These are phyloP conservation scores for Actenoides lindsayi DNA, from an alignment of 2,113 vertebrate species.

Conservation along the genomic window DNA sequence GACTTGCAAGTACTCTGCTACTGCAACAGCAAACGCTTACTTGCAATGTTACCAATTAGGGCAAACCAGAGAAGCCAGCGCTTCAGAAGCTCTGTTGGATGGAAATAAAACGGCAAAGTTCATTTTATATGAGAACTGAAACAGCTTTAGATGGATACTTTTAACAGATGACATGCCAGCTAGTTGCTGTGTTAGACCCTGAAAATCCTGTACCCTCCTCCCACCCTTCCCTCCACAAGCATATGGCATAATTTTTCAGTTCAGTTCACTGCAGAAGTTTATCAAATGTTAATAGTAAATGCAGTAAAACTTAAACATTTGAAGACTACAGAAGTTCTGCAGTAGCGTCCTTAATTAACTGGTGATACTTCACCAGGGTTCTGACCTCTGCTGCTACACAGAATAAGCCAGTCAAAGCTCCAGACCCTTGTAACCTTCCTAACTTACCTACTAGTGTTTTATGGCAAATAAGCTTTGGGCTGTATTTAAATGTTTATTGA, in stretches of 20 bases:
- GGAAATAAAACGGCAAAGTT: not conserved
- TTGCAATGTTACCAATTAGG: not conserved
- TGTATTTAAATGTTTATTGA: rapidly evolving
- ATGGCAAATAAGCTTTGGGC: not conserved
- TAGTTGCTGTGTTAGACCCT: not conserved
- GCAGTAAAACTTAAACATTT: not conserved
- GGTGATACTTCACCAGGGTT: not conserved
- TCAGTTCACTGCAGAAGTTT: not conserved
- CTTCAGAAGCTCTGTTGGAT: not conserved
- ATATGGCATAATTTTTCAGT: not conserved
- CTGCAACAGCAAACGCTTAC: not conserved
- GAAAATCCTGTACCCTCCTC: not conserved
- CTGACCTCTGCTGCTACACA: not conserved
- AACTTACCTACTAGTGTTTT: not conserved
- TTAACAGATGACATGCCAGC: constrained; percentile 7
- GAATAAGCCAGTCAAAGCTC: not conserved
- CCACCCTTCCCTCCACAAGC: not conserved
- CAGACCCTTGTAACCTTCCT: not conserved
- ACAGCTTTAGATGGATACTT: not conserved
- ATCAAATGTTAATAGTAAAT: not conserved
- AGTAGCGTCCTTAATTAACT: not conserved
- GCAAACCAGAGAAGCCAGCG: not conserved
- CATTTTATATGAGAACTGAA: not conserved
- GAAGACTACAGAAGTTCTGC: not conserved
- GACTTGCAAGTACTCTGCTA: constrained; percentile 1